phyloP scores from a whole-genome alignment of 2,113 vertebrate genomes.

The Pagrus major region DNA sequence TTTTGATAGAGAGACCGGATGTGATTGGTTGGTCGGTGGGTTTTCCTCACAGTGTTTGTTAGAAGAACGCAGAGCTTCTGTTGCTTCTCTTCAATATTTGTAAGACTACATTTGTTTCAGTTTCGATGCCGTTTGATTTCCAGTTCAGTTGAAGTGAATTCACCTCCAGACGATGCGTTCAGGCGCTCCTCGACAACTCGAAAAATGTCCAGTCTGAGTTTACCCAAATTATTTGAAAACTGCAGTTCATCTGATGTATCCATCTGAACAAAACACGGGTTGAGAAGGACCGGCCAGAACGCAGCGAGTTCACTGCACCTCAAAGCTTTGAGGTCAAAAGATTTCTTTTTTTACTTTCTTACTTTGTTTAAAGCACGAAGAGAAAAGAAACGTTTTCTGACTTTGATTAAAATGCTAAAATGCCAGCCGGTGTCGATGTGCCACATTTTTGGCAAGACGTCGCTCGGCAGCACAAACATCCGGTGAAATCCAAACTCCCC shows the following conservation, averaged over 20 bases:
- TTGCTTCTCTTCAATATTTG: not conserved
- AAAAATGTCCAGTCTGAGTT: no score
- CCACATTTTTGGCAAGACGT: not conserved
- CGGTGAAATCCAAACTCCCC: not conserved
- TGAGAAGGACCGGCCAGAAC: not conserved
- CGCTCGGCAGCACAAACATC: not conserved
- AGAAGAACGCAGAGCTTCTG: not conserved
- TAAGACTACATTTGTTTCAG: not conserved
- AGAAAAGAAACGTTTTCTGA: not conserved
- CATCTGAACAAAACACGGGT: not conserved
- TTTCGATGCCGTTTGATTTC: not conserved
- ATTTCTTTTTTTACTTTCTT: slow-evolving; percentile 1
- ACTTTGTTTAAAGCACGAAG: slow-evolving; percentile 15
- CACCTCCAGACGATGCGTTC: not conserved
- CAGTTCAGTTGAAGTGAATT: not conserved
- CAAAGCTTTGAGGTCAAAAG: not conserved
- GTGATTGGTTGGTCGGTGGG: not conserved
- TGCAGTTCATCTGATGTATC: not conserved
- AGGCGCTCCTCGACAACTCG: not conserved
- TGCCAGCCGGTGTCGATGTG: not conserved
- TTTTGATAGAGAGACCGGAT: slow-evolving; percentile 43
- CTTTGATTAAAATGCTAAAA: slow-evolving; percentile 42
- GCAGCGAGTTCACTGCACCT: not conserved
- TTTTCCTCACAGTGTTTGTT: not conserved
- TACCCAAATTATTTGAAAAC: not conserved